Percentiles rank a stretch among this genome's conserved stretches.
Evolutionary conservation across 2,888 invertebrate species (phyloP).

Genomic region (Drosophila robusta): DNA sequence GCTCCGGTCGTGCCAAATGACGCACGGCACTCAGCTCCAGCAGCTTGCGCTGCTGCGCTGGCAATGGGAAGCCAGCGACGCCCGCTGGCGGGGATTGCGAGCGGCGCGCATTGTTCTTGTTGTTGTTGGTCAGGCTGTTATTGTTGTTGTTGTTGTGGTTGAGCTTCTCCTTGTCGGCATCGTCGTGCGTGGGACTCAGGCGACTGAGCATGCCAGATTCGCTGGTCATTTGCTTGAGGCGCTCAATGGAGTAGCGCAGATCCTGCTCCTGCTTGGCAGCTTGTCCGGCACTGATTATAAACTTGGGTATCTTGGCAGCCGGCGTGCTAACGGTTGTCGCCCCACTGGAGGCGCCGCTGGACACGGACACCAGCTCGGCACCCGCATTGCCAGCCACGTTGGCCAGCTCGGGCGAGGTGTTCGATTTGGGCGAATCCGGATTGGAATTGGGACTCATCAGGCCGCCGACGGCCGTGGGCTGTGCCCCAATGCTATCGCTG

Average conservation of each 20-base stretch:
- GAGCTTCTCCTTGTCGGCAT: conserved; percentile 60
- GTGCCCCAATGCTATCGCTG: conserved; percentile 63
- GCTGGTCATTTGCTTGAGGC: conserved; percentile 84
- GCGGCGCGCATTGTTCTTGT: conserved; percentile 46
- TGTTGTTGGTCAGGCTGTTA: conserved; percentile 42
- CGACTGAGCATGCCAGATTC: conserved; percentile 82
- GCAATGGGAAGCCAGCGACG: conserved; percentile 48
- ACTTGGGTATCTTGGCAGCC: conserved; percentile 78
- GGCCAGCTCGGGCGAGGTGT: conserved; percentile 79
- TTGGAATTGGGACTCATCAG: conserved; percentile 84
- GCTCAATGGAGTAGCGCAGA: conserved; percentile 83
- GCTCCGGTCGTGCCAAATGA: conserved; percentile 82
- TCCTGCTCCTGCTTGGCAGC: conserved; percentile 73
- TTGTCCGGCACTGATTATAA: conserved; percentile 65
- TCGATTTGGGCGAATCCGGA: conserved; percentile 85
- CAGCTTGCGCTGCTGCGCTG: conserved; percentile 77
- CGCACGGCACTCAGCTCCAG: conserved; percentile 75
- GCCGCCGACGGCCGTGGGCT: conserved; percentile 72
- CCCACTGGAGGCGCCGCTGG: conserved; percentile 36
- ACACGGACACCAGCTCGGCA: conserved; percentile 15
- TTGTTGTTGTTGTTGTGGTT: conserved; percentile 48
- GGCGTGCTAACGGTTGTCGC: conserved; percentile 37
- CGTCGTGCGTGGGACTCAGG: conserved; percentile 80
- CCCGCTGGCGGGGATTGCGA: conserved; percentile 64
- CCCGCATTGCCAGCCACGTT: conserved; percentile 35